Evolutionary conservation across 2,888 invertebrate genomes (phyloP).

Genomic region (Dysmachus trigonus): DNA sequence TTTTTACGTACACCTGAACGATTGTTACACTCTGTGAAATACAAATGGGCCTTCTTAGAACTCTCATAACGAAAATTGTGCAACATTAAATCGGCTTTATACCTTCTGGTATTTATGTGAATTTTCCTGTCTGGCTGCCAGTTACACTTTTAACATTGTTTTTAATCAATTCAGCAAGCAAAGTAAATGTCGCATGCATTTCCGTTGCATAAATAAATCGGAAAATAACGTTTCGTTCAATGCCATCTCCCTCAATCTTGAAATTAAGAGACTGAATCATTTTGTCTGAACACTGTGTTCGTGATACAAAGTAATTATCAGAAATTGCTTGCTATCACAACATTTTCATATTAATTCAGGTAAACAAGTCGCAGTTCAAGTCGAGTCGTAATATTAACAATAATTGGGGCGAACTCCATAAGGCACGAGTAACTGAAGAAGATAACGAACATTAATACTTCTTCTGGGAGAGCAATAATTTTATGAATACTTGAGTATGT

Average conservation of each 20-base stretch:
- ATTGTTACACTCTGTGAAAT: not conserved
- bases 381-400: not conserved
- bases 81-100: constrained; percentile 12
- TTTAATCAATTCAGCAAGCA: not conserved
- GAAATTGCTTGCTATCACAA: not conserved
- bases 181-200: not conserved
- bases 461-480: not conserved
- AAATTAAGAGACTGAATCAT: not conserved
- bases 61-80: constrained; percentile 51
- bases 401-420: not conserved
- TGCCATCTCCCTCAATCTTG: not conserved
- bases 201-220: not conserved
- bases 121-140: not conserved
- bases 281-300: not conserved
- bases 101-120: not conserved
- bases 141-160: not conserved
- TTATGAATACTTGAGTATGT: not conserved
- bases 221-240: not conserved
- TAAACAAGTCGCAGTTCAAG: constrained; percentile 6
- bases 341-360: not conserved
- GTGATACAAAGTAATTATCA: constrained; percentile 5
- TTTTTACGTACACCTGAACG: not conserved
- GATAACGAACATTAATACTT: not conserved
- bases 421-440: not conserved
- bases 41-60: not conserved